Conservation (phyloP, 2,888 invertebrate species). For the Tanaodytes sp. region DNA sequence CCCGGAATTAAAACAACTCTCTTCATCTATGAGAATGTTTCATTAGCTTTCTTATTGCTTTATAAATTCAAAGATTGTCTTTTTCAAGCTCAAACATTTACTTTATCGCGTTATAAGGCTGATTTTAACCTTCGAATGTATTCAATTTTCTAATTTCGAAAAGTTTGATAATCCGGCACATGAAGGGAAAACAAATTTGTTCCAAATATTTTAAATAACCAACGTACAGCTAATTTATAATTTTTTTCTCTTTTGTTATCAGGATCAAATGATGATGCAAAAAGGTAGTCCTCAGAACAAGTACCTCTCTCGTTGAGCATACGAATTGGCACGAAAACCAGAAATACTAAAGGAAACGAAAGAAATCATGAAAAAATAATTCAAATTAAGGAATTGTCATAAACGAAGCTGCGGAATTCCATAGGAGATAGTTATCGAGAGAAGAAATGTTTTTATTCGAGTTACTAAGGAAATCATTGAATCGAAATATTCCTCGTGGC, state of each 20-base stretch:
- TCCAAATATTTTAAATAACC: no score
- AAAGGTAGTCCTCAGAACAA: slow-evolving; percentile 60
- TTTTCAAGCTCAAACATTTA: neutral
- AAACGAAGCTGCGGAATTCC: slow-evolving; percentile 1
- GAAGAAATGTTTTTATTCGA: no score
- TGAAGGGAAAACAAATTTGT: no score
- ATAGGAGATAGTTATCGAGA: slow-evolving; percentile 16
- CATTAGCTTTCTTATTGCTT: slow-evolving; percentile 24
- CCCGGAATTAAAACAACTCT: slow-evolving; percentile 17
- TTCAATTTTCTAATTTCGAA: no score
- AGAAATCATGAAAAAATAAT: neutral
- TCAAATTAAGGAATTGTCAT: neutral
- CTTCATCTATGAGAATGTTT: slow-evolving; percentile 34
- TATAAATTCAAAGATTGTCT: slow-evolving; percentile 8
- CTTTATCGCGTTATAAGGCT: neutral
- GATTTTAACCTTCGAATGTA: no score
- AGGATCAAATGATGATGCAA: slow-evolving; percentile 68
- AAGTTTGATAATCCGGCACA: no score
- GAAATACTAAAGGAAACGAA: neutral
- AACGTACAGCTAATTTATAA: no score
- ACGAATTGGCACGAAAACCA: neutral
- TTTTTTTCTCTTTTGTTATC: slow-evolving; percentile 36
- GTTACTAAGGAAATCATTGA: slow-evolving; percentile 18
- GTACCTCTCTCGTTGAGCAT: slow-evolving; percentile 66
- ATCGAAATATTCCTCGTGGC: neutral